Evolutionary conservation across 2,113 vertebrate species (phyloP), one percentile per base, ranked within the genome.

Genomic region (Climacteris rufus): DNA sequence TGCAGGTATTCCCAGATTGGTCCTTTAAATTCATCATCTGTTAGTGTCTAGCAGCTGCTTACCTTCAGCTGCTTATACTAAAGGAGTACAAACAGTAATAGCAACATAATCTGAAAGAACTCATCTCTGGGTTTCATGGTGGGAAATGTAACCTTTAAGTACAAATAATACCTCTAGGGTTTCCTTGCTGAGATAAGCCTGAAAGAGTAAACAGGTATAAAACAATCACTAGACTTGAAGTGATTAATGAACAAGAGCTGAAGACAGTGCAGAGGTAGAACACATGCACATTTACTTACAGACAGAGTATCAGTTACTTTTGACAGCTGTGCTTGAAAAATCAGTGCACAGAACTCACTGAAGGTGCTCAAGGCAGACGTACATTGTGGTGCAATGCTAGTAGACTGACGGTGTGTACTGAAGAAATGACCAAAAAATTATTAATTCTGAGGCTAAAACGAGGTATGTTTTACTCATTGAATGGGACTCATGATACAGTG

Each of bases 1-100:
- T 30, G 1, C 23, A 65, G 20, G 3, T 53, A 65, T 40, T 77
- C 15, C 6, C 27, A 44, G 25, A 19, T 11, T 72, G 9, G 24
- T 65, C 9, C 9, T 31, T 63, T 49, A 47, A 49, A 28, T 76
- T 59, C 0, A 2, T 64, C 0, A 0, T 54, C 47, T 87, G 4
- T 54, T 75, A 50, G 11, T 71, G 16, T 31, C 49, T 79, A 19
- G 31, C 11, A n/a, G 16, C 20, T 75, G 17, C 40, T 88, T 33
- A 76, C 7, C 7, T 18, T 65, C 27, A 33, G 24, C 20, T 71
- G 2, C 0, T 49, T 30, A 9, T 28, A 42, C 3, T 60, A 44
- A 53, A 84, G 17, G n/a, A 49, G 30, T 64, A 47, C 6, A 61
- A 69, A 27, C 6, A 39, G 16, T 22, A 21, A 16, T 35, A 56